phyloP scores from a whole-genome alignment of 2,888 invertebrate species.

The Melinaea menophilus region DNA sequence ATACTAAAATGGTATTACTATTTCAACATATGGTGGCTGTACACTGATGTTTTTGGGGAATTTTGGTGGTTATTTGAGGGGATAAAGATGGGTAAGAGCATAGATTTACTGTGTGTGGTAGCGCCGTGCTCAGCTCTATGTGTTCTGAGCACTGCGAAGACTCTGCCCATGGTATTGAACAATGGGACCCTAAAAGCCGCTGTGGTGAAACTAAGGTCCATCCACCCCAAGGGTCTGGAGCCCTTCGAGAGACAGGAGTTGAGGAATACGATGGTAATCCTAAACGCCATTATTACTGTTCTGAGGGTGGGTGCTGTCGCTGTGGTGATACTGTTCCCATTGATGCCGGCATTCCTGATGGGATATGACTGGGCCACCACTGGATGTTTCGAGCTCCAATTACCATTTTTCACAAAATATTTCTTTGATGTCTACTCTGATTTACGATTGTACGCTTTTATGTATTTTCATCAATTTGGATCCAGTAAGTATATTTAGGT shows the following conservation, averaged over 20 bases:
- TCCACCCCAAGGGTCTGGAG: constrained; percentile 39
- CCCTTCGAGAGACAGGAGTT: constrained; percentile 36
- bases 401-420: constrained; percentile 53
- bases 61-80: constrained; percentile 48
- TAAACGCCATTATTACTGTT: constrained; percentile 40
- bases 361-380: constrained; percentile 40
- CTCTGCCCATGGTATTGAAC: constrained; percentile 41
- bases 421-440: constrained; percentile 49
- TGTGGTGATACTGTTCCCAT: constrained; percentile 45
- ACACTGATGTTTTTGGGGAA: constrained; percentile 50
- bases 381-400: constrained; percentile 40
- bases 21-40: constrained; percentile 45
- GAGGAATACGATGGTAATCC: constrained; percentile 38
- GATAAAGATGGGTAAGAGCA: constrained; percentile 40
- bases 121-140: constrained; percentile 52
- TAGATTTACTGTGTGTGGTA: constrained; percentile 48
- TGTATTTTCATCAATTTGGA: constrained; percentile 55
- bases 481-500: constrained; percentile 46
- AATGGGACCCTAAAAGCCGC: constrained; percentile 39
- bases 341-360: constrained; percentile 46
- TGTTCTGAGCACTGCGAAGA: constrained; percentile 47
- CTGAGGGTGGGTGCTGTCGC: constrained; percentile 35
- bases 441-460: constrained; percentile 44
- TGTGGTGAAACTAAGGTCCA: constrained; percentile 43
- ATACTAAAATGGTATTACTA: constrained; percentile 36